Evolutionary conservation across 2,888 invertebrate genomes (phyloP).

Genomic region (Pterostichus niger): DNA sequence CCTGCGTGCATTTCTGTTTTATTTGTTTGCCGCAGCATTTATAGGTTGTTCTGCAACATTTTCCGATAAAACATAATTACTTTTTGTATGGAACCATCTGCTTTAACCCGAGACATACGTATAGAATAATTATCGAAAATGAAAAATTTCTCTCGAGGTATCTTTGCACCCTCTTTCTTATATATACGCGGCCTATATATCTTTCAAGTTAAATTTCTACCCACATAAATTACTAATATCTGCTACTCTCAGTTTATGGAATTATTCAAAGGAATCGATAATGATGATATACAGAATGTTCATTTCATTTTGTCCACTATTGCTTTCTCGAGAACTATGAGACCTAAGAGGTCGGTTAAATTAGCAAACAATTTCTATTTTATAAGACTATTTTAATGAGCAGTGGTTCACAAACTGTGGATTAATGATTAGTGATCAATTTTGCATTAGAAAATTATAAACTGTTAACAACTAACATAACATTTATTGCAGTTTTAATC

Average conservation of each 20-base stretch:
- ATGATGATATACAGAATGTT: background rate
- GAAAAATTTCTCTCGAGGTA: constrained; percentile 17
- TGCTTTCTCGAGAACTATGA: too few species aligned
- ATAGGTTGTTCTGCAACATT: constrained; percentile 40
- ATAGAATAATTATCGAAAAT: constrained; percentile 43
- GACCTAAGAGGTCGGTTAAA: too few species aligned
- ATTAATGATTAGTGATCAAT: too few species aligned
- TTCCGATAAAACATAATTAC: constrained; percentile 46
- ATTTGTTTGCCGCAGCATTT: constrained; percentile 15
- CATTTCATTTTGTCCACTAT: too few species aligned
- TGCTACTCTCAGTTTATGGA: constrained; percentile 3
- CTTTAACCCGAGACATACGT: constrained; percentile 5
- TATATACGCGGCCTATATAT: background rate
- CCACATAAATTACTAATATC: constrained; percentile 23
- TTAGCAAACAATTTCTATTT: too few species aligned
- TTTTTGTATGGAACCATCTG: constrained; percentile 22
- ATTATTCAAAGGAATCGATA: constrained; percentile 18
- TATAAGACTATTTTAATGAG: too few species aligned
- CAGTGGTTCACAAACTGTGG: too few species aligned
- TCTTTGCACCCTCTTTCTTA: constrained; percentile 10
- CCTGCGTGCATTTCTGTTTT: background rate
- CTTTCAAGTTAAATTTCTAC: background rate
- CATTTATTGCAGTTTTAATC: too few species aligned
- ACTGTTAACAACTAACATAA: too few species aligned
- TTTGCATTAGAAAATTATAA: too few species aligned